phyloP scores from a whole-genome alignment of 2,888 invertebrate genomes.

The Gryllus longicercus region DNA sequence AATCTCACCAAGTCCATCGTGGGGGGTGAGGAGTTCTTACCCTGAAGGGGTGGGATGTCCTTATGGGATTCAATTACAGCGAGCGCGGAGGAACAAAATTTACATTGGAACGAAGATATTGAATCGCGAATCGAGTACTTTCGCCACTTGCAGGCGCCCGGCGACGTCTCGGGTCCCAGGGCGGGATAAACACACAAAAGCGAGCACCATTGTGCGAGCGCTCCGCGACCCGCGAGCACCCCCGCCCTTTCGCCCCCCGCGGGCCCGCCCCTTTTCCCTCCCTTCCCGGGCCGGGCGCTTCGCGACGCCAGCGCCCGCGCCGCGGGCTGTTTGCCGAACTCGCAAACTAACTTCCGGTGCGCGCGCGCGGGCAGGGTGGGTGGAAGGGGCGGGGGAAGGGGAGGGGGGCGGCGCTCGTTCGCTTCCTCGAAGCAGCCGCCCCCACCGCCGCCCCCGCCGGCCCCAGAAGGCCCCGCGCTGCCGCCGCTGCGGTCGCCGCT shows the following conservation, averaged over 20 bases:
- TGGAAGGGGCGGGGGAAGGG: no score
- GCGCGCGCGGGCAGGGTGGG: background rate
- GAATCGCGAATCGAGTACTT: background rate
- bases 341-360: background rate
- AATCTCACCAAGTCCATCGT: no score
- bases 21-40: no score
- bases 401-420: no score
- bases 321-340: background rate
- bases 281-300: background rate
- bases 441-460: no score
- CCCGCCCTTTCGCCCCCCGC: background rate
- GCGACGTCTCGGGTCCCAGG: background rate
- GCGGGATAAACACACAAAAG: conserved; percentile 17
- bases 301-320: background rate
- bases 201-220: background rate
- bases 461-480: no score
- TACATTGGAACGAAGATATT: conserved; percentile 10
- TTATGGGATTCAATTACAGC: background rate
- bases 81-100: background rate
- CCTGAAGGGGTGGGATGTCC: background rate
- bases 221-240: background rate
- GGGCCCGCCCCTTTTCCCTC: background rate
- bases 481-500: no score
- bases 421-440: no score
- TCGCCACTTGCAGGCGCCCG: background rate